A percentile compares a stretch with the other conserved stretches of the same genome.
These are phyloP conservation scores for Neoascia interrupta DNA, from an alignment of 2,888 invertebrate genomes.

Conservation along the genomic window DNA sequence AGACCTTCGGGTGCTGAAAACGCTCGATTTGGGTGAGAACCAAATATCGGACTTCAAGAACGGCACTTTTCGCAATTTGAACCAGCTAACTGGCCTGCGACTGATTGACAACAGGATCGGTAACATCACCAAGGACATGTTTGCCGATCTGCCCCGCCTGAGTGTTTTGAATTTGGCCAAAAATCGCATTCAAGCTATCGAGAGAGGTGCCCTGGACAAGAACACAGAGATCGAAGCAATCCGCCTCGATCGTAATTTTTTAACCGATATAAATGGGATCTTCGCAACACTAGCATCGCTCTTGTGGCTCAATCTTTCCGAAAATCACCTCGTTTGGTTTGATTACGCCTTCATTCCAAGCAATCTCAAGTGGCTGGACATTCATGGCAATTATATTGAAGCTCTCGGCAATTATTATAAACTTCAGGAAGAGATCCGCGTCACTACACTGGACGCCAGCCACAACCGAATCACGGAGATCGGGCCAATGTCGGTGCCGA, in stretches of 20 bases:
- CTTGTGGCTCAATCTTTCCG: constrained; percentile 92
- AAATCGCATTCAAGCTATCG: constrained; percentile 92
- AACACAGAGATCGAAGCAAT: constrained; percentile 92
- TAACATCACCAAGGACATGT: constrained; percentile 91
- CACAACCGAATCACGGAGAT: constrained; percentile 92
- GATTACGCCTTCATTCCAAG: constrained; percentile 95
- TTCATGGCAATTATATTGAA: constrained; percentile 94
- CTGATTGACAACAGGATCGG: constrained; percentile 94
- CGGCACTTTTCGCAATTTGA: constrained; percentile 91
- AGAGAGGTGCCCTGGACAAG: constrained; percentile 90
- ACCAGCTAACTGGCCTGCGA: constrained; percentile 91
- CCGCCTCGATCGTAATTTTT: constrained; percentile 91
- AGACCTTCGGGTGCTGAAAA: constrained; percentile 90
- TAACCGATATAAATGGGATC: constrained; percentile 93
- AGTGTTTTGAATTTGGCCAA: constrained; percentile 93
- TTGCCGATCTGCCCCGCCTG: constrained; percentile 90
- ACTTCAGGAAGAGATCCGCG: constrained; percentile 88
- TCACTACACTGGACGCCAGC: constrained; percentile 93
- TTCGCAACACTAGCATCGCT: constrained; percentile 92
- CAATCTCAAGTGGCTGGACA: constrained; percentile 93
- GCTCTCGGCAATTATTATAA: constrained; percentile 93
- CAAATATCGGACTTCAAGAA: constrained; percentile 91
- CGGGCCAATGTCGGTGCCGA: constrained; percentile 91
- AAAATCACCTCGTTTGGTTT: constrained; percentile 95
- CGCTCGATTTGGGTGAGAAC: constrained; percentile 95